phyloP scores from a whole-genome alignment of 1,140 invertebrate species.

The Colletes gigas region DNA sequence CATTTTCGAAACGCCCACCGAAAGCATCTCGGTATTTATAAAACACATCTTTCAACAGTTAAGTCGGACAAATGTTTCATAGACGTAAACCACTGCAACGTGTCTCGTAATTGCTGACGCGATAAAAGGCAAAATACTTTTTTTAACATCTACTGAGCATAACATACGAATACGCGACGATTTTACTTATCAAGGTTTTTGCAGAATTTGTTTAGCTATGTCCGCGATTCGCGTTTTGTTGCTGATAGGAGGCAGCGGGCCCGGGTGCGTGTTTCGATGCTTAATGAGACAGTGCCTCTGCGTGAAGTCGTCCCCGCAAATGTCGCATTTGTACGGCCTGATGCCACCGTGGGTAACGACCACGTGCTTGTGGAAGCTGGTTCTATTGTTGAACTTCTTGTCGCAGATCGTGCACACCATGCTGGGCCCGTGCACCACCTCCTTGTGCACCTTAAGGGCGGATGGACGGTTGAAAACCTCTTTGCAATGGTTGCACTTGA shows the following conservation, averaged over 20 bases:
- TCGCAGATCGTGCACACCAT: slow-evolving; percentile 65
- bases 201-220: slow-evolving; percentile 57
- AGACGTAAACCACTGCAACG: not conserved
- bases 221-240: slow-evolving; percentile 51
- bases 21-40: not conserved
- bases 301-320: slow-evolving; percentile 82
- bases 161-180: not conserved
- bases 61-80: not conserved
- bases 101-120: not conserved
- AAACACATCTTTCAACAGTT: not conserved
- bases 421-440: slow-evolving; percentile 52
- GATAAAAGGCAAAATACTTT: not conserved
- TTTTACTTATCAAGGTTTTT: slow-evolving; percentile 17
- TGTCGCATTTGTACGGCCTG: slow-evolving; percentile 89
- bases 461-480: slow-evolving; percentile 73
- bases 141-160: not conserved
- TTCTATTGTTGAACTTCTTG: slow-evolving; percentile 83
- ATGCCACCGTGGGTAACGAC: slow-evolving; percentile 90
- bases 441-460: slow-evolving; percentile 60
- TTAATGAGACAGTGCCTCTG: slow-evolving; percentile 68
- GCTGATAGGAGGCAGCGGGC: slow-evolving; percentile 10
- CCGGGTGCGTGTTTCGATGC: slow-evolving; percentile 66
- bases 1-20: not conserved
- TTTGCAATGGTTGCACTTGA: slow-evolving; percentile 52
- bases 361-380: slow-evolving; percentile 86